Conservation (phyloP, 2,888 invertebrate genomes). For the Ferdinandea cuprea region DNA sequence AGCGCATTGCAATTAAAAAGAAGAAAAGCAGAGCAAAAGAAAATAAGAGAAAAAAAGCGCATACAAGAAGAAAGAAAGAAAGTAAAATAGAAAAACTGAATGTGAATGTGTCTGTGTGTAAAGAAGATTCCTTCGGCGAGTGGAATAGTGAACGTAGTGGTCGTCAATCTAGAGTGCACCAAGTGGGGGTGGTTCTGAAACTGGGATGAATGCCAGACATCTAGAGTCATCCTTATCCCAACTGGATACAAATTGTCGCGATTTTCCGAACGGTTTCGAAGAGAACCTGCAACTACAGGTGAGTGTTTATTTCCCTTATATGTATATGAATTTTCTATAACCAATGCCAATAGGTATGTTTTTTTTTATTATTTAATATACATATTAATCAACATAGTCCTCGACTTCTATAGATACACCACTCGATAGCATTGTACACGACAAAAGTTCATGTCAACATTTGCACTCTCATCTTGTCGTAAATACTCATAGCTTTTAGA, state of each 20-base stretch:
- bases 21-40: conserved; percentile 45
- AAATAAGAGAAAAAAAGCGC: conserved; percentile 23
- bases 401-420: background rate
- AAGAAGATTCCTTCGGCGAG: conserved; percentile 51
- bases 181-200: conserved; percentile 74
- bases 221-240: conserved; percentile 81
- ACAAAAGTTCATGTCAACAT: conserved; percentile 45
- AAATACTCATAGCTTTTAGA: background rate
- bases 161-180: conserved; percentile 55
- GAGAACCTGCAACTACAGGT: conserved; percentile 79
- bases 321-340: too few relatives aligned
- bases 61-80: conserved; percentile 11
- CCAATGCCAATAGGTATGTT: background rate
- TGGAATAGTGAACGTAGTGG: conserved; percentile 63
- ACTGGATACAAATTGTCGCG: conserved; percentile 80
- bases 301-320: conserved; percentile 36
- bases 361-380: conserved; percentile 13
- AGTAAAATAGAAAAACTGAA: conserved; percentile 48
- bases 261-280: conserved; percentile 79
- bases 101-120: conserved; percentile 69
- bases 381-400: background rate
- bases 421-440: background rate
- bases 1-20: conserved; percentile 67
- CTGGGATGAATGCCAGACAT: conserved; percentile 82
- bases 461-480: conserved; percentile 21